phyloP scores from a whole-genome alignment of 2,888 invertebrate genomes.

The Hydrotaea cyrtoneurina region DNA sequence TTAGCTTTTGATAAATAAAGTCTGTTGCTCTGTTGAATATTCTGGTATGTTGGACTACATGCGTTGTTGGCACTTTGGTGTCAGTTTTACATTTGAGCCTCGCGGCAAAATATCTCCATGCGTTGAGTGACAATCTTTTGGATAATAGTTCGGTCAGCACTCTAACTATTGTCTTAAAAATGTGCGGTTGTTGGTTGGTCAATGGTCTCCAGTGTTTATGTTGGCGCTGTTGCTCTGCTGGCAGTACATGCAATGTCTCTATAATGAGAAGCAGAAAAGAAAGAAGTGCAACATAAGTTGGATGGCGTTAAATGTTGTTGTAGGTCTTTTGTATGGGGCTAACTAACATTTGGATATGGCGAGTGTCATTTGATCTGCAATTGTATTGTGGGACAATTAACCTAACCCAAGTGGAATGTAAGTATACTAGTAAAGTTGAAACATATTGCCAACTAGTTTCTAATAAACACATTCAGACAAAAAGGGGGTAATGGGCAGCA shows the following conservation, averaged over 20 bases:
- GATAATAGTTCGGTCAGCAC: constrained; percentile 52
- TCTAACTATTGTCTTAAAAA: constrained; percentile 39
- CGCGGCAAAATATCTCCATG: constrained; percentile 55
- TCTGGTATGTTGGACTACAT: constrained; percentile 2
- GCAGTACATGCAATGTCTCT: constrained; percentile 49
- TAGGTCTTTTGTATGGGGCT: constrained; percentile 46
- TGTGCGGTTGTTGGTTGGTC: constrained; percentile 64
- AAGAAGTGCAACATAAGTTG: constrained; percentile 66
- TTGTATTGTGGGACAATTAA: constrained; percentile 59
- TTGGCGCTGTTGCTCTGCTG: constrained; percentile 56
- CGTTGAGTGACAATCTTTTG: constrained; percentile 54
- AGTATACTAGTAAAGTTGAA: neutral
- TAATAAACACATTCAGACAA: too few species aligned
- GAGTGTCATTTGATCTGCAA: constrained; percentile 58
- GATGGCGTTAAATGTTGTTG: constrained; percentile 63
- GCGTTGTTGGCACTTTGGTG: constrained; percentile 63
- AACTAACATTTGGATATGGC: constrained; percentile 42
- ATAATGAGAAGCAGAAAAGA: constrained; percentile 56
- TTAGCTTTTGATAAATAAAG: neutral
- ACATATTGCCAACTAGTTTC: too few species aligned
- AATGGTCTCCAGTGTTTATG: constrained; percentile 69
- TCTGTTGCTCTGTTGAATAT: neutral
- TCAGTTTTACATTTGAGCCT: constrained; percentile 67
- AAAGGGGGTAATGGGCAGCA: too few species aligned
- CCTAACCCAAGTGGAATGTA: constrained; percentile 62